Evolutionary conservation across 2,888 invertebrate genomes (phyloP).

Genomic region (Calephelis perditalis): DNA sequence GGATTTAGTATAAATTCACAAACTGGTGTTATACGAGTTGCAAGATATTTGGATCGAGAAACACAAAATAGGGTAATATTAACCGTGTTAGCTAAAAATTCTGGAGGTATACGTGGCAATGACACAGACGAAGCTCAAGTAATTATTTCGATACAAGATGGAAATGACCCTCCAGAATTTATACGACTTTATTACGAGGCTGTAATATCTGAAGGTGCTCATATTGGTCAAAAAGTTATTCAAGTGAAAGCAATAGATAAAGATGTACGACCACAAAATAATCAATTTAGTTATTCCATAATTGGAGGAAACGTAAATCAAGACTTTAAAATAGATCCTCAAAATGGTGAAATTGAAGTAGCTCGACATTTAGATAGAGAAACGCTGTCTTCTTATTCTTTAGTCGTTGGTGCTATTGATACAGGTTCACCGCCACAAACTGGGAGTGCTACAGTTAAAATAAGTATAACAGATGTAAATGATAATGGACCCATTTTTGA

Average conservation of each 20-base stretch:
- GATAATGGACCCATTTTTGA: slow-evolving; percentile 94
- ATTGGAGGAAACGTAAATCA: slow-evolving; percentile 90
- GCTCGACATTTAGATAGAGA: slow-evolving; percentile 89
- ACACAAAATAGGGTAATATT: slow-evolving; percentile 93
- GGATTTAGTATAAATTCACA: slow-evolving; percentile 92
- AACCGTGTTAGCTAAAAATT: slow-evolving; percentile 96
- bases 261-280: slow-evolving; percentile 93
- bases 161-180: slow-evolving; percentile 97
- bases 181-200: slow-evolving; percentile 87
- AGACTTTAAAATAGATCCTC: slow-evolving; percentile 92
- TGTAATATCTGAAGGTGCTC: slow-evolving; percentile 88
- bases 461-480: slow-evolving; percentile 91
- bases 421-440: slow-evolving; percentile 94
- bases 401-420: slow-evolving; percentile 92
- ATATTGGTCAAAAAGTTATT: slow-evolving; percentile 84
- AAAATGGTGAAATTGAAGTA: slow-evolving; percentile 89
- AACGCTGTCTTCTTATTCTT: slow-evolving; percentile 83
- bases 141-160: slow-evolving; percentile 95
- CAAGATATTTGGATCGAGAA: slow-evolving; percentile 89
- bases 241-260: slow-evolving; percentile 93
- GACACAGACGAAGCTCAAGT: slow-evolving; percentile 97
- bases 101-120: slow-evolving; percentile 94
- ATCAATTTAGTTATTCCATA: slow-evolving; percentile 94
- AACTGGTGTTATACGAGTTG: slow-evolving; percentile 90
- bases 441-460: slow-evolving; percentile 90